Percentiles rank a stretch among this genome's conserved stretches.
Evolutionary conservation across 2,113 vertebrate genomes (phyloP).

Genomic region (Xiphophorus couchianus): DNA sequence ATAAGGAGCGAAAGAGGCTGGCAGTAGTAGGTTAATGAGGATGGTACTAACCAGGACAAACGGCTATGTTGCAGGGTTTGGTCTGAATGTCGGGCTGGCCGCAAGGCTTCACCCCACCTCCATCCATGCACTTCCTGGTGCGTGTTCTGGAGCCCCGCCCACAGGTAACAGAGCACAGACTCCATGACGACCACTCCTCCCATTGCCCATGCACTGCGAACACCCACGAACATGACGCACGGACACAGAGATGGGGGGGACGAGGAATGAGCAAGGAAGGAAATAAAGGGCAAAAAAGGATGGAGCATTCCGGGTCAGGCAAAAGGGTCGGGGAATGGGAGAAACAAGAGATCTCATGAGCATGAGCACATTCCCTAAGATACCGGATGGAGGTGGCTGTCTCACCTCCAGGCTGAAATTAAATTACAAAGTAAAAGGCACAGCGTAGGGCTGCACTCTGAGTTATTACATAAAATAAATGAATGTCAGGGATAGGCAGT

Average conservation of each 20-base stretch:
- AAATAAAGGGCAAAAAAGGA: background rate
- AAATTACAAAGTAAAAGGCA: constrained; percentile 37
- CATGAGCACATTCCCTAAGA: constrained; percentile 44
- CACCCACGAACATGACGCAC: constrained; percentile 53
- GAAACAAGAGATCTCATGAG: constrained; percentile 65
- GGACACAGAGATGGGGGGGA: constrained; percentile 51
- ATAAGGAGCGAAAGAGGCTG: constrained; percentile 5
- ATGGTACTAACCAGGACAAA: constrained; percentile 93
- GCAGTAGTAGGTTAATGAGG: constrained; percentile 61
- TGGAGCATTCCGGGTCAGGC: constrained; percentile 50
- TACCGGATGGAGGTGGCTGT: constrained; percentile 15
- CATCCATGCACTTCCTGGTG: constrained; percentile 88
- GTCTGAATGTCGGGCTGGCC: constrained; percentile 88
- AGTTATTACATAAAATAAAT: constrained; percentile 40
- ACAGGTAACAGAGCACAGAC: constrained; percentile 95
- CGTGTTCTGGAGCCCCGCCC: constrained; percentile 92
- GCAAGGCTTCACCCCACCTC: constrained; percentile 82
- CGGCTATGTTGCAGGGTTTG: constrained; percentile 93
- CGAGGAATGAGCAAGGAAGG: constrained; percentile 45
- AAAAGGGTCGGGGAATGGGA: constrained; percentile 60
- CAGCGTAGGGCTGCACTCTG: constrained; percentile 20
- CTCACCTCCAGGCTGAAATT: constrained; percentile 36
- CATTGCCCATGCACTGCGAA: constrained; percentile 91
- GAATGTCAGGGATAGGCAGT: constrained; percentile 53
- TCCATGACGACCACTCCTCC: constrained; percentile 95